Conservation (phyloP, 1,140 invertebrate genomes). For the Stegodyphus dumicola region DNA sequence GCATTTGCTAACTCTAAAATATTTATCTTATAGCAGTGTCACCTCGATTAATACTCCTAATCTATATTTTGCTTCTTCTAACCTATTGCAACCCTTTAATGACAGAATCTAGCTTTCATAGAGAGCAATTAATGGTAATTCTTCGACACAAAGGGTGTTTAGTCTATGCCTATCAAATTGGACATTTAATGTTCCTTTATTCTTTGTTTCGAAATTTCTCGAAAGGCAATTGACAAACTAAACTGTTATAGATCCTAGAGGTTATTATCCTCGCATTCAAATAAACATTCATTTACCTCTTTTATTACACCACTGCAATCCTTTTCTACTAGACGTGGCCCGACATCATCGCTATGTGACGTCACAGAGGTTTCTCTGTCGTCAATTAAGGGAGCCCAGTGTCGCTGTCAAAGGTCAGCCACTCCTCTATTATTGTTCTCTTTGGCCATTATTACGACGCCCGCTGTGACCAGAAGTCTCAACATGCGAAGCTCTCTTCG, state of each 20-base stretch:
- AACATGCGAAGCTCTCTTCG: neutral
- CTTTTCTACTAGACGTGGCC: neutral
- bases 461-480: slow-evolving; percentile 45
- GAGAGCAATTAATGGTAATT: too few relatives aligned
- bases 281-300: slow-evolving; percentile 30
- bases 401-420: slow-evolving; percentile 46
- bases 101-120: too few relatives aligned
- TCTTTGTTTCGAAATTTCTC: too few relatives aligned
- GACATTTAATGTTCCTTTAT: too few relatives aligned
- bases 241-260: neutral
- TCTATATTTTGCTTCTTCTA: too few relatives aligned
- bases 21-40: too few relatives aligned
- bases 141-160: too few relatives aligned
- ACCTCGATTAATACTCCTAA: too few relatives aligned
- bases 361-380: slow-evolving; percentile 1
- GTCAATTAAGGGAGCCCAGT: slow-evolving; percentile 42
- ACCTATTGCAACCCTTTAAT: too few relatives aligned
- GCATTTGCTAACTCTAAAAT: too few relatives aligned
- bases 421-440: slow-evolving; percentile 47
- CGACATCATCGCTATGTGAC: neutral
- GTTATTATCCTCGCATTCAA: neutral
- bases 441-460: slow-evolving; percentile 43
- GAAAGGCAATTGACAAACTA: neutral
- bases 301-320: slow-evolving; percentile 5
- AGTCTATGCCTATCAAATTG: too few relatives aligned